These are phyloP conservation scores for Eulemur coronatus DNA, from an alignment of 2,797 vertebrate genomes.

Conservation along the genomic window DNA sequence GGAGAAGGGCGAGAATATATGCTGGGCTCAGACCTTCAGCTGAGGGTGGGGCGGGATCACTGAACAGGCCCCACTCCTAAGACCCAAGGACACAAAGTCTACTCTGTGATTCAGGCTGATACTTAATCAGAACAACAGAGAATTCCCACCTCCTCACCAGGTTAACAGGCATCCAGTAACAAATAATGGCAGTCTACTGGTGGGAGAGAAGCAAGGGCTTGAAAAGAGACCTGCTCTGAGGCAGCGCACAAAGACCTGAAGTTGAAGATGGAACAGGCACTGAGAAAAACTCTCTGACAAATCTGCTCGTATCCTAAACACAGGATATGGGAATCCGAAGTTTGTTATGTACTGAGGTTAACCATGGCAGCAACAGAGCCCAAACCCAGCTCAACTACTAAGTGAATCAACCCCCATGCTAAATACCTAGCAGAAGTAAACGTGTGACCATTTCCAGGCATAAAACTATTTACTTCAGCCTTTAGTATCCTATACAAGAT, in stretches of 20 bases:
- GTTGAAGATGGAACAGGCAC: background rate
- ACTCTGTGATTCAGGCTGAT: background rate
- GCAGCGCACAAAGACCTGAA: background rate
- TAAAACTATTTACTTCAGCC: background rate
- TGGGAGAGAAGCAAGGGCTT: background rate
- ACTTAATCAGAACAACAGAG: background rate
- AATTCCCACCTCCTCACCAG: background rate
- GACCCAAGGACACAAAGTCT: background rate
- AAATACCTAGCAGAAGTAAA: background rate
- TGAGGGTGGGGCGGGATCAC: background rate
- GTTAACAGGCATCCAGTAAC: background rate
- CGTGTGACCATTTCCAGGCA: background rate
- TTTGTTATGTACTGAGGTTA: background rate
- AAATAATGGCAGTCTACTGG: background rate
- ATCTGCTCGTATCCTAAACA: background rate
- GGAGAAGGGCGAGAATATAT: background rate
- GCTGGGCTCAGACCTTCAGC: background rate
- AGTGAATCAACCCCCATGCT: background rate
- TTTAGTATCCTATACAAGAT: background rate
- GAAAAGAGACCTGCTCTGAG: background rate
- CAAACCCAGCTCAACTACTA: background rate
- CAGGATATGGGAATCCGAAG: background rate
- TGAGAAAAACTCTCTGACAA: background rate
- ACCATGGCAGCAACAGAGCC: background rate
- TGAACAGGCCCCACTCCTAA: background rate